These are phyloP conservation scores for Cryptocephalus primarius DNA, from an alignment of 2,888 invertebrate species.

Conservation along the genomic window DNA sequence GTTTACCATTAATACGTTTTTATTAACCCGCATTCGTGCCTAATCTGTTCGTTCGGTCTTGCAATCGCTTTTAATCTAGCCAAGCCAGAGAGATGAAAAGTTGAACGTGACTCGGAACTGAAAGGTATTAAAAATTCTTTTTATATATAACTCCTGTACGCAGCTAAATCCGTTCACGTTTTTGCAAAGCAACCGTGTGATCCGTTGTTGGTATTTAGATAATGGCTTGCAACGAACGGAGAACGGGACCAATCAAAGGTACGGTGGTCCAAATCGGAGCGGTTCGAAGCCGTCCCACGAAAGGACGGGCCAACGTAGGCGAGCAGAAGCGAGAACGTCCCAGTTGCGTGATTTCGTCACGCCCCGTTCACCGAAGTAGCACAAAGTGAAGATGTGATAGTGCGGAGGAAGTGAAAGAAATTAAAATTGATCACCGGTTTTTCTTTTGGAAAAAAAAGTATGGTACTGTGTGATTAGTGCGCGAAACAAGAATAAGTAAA, in stretches of 20 bases:
- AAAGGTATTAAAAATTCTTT: too few species aligned
- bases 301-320: constrained; percentile 22
- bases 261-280: constrained; percentile 11
- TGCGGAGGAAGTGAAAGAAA: constrained; percentile 1
- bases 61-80: too few species aligned
- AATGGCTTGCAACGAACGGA: constrained; percentile 15
- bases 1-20: too few species aligned
- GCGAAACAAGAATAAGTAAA: constrained; percentile 2
- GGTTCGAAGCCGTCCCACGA: constrained; percentile 17
- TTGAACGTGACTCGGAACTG: too few species aligned
- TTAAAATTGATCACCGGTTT: background rate
- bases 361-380: constrained; percentile 37
- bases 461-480: constrained; percentile 6
- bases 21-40: too few species aligned
- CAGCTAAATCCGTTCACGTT: too few species aligned
- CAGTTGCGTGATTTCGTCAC: constrained; percentile 35
- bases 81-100: too few species aligned
- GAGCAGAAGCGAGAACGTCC: constrained; percentile 28
- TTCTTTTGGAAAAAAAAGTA: too few species aligned
- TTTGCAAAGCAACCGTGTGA: background rate
- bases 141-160: too few species aligned
- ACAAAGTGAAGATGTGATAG: constrained; percentile 3
- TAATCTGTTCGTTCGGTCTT: too few species aligned
- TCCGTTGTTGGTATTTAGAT: constrained; percentile 8
- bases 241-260: constrained; percentile 10